A percentile compares a stretch with the other conserved stretches of the same genome.
These are phyloP conservation scores for Mythimna pallens DNA, from an alignment of 2,888 invertebrate species.

Conservation along the genomic window DNA sequence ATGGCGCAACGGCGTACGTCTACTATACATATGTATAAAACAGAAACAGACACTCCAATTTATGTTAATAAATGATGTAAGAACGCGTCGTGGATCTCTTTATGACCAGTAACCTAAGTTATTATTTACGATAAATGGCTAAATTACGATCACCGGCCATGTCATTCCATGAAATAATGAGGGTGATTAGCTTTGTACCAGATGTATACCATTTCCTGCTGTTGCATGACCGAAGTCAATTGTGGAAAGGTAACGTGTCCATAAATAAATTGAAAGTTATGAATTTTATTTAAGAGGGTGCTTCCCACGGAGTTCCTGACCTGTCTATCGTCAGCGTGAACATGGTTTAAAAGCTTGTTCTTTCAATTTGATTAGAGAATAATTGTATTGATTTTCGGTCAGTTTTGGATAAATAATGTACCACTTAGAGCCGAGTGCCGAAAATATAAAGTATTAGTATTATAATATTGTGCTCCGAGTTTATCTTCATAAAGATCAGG, in stretches of 20 bases:
- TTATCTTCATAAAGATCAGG: too few species aligned
- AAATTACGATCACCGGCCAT: slow-evolving; percentile 38
- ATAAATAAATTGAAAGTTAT: slow-evolving; percentile 12
- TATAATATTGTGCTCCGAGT: too few species aligned
- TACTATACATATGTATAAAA: slow-evolving; percentile 5
- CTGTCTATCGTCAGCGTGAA: too few species aligned
- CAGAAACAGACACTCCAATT: neutral
- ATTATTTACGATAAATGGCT: slow-evolving; percentile 40
- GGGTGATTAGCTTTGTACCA: slow-evolving; percentile 34
- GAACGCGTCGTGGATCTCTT: neutral
- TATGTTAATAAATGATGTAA: slow-evolving; percentile 36
- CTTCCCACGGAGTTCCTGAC: too few species aligned
- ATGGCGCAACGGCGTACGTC: neutral
- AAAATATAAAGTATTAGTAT: too few species aligned
- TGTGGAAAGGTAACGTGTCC: slow-evolving; percentile 11
- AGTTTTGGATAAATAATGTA: too few species aligned
- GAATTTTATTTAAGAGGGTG: slow-evolving; percentile 1
- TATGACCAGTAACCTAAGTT: slow-evolving; percentile 1
- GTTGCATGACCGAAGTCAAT: slow-evolving; percentile 40
- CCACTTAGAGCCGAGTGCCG: too few species aligned
- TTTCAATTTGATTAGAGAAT: too few species aligned
- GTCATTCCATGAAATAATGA: slow-evolving; percentile 51
- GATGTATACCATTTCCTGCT: slow-evolving; percentile 43
- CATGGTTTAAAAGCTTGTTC: too few species aligned
- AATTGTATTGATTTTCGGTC: too few species aligned